phyloP scores from a whole-genome alignment of 2,797 vertebrate species.

The Phaenicophaeus curvirostris region DNA sequence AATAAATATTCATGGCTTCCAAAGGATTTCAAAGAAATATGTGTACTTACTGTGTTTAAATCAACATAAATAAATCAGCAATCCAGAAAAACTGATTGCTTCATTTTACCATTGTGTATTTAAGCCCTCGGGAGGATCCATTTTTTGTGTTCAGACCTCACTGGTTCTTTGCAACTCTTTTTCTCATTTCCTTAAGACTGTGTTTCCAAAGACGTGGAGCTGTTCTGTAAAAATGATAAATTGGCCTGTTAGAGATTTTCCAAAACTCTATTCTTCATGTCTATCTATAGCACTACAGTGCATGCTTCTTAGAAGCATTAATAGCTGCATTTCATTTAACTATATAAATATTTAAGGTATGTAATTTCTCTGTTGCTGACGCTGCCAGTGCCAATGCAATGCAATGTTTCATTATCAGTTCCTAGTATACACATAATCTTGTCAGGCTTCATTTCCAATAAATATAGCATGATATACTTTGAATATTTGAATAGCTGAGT shows the following conservation, averaged over 20 bases:
- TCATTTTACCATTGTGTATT: slow-evolving; percentile 63
- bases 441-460: slow-evolving; percentile 77
- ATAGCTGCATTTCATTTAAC: slow-evolving; percentile 75
- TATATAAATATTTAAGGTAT: slow-evolving; percentile 79
- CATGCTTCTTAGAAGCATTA: slow-evolving; percentile 69
- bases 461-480: slow-evolving; percentile 74
- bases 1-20: neutral
- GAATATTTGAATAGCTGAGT: slow-evolving; percentile 75
- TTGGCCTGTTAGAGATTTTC: slow-evolving; percentile 58
- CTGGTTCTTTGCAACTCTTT: slow-evolving; percentile 31
- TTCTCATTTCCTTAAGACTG: slow-evolving; percentile 52
- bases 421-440: slow-evolving; percentile 75
- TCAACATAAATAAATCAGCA: slow-evolving; percentile 38
- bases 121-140: slow-evolving; percentile 29
- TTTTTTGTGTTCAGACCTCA: slow-evolving; percentile 37
- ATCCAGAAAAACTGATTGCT: slow-evolving; percentile 28
- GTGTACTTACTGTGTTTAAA: slow-evolving; percentile 16
- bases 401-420: slow-evolving; percentile 70
- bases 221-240: slow-evolving; percentile 74
- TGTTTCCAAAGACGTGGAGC: slow-evolving; percentile 30
- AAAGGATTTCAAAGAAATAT: slow-evolving; percentile 31
- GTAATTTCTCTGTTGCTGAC: slow-evolving; percentile 75
- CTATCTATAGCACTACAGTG: slow-evolving; percentile 57
- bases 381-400: slow-evolving; percentile 60
- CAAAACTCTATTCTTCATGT: slow-evolving; percentile 68